Conservation (phyloP, 2,113 vertebrate species). For the Crotophaga sulcirostris region DNA sequence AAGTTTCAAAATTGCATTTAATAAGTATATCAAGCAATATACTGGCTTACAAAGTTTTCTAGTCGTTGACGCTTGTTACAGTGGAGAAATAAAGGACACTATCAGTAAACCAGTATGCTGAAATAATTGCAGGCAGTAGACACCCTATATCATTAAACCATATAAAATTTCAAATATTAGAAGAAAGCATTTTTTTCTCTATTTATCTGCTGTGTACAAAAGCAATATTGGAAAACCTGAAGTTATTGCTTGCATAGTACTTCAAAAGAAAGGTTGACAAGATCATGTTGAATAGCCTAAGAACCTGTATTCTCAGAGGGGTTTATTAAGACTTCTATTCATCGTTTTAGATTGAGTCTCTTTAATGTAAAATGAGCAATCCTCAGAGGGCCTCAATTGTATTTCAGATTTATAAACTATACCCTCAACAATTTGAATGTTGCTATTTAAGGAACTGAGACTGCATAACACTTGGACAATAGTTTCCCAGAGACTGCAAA, state of each 20-base stretch:
- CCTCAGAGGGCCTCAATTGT: not conserved
- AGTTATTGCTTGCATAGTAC: not conserved
- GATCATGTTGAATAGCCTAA: not conserved
- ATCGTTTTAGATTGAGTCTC: not conserved
- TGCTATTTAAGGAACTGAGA: slow-evolving; percentile 25
- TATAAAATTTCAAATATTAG: not conserved
- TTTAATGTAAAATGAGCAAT: not conserved
- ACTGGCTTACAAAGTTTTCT: not conserved
- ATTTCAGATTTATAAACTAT: not conserved
- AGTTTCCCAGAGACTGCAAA: slow-evolving; percentile 15
- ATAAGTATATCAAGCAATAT: not conserved
- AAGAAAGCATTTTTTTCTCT: not conserved
- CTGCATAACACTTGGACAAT: not conserved
- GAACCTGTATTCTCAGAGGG: not conserved
- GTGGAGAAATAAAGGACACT: not conserved
- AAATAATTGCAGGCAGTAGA: not conserved
- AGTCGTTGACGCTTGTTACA: not conserved
- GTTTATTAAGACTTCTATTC: not conserved
- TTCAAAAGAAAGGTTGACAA: not conserved
- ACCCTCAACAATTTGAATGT: not conserved
- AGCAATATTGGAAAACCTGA: not conserved
- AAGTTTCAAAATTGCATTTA: not conserved
- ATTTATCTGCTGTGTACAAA: not conserved
- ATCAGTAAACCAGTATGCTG: not conserved
- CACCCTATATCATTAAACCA: not conserved